Conservation (phyloP, 2,888 invertebrate genomes). For the Morinoia aosen region DNA sequence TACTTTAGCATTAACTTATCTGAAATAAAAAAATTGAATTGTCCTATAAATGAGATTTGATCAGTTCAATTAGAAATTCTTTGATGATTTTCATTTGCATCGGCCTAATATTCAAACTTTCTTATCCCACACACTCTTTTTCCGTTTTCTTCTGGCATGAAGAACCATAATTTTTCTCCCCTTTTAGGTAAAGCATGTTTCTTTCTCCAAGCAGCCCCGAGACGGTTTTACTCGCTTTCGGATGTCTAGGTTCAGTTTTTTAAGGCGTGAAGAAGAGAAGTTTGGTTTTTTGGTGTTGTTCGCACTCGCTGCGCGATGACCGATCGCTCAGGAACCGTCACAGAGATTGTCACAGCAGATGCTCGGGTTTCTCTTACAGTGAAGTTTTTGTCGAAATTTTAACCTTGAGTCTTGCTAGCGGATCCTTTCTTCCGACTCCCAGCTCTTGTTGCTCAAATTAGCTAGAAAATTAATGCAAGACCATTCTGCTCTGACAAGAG, state of each 20-base stretch:
- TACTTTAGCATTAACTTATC: too few species aligned
- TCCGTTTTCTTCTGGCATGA: neutral
- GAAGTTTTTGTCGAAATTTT: slow-evolving; percentile 1
- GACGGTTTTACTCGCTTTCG: neutral
- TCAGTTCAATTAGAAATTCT: neutral
- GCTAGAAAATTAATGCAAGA: neutral
- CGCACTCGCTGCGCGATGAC: slow-evolving; percentile 40
- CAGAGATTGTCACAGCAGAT: slow-evolving; percentile 31
- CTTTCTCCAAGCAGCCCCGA: neutral
- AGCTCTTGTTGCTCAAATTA: neutral
- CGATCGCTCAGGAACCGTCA: slow-evolving; percentile 30
- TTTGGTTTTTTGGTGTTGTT: slow-evolving; percentile 39
- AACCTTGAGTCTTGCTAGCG: neutral
- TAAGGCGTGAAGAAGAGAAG: neutral
- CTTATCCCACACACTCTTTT: neutral
- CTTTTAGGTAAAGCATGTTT: neutral
- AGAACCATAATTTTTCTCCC: too few species aligned
- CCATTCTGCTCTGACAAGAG: neutral
- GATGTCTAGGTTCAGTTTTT: neutral
- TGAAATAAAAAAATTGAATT: too few species aligned
- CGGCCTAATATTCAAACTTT: neutral
- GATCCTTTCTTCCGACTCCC: neutral
- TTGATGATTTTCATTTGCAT: neutral
- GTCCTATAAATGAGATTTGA: too few species aligned
- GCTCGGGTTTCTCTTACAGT: neutral